Conservation (phyloP, 2,797 vertebrate species). For the Ceryle rudis region DNA sequence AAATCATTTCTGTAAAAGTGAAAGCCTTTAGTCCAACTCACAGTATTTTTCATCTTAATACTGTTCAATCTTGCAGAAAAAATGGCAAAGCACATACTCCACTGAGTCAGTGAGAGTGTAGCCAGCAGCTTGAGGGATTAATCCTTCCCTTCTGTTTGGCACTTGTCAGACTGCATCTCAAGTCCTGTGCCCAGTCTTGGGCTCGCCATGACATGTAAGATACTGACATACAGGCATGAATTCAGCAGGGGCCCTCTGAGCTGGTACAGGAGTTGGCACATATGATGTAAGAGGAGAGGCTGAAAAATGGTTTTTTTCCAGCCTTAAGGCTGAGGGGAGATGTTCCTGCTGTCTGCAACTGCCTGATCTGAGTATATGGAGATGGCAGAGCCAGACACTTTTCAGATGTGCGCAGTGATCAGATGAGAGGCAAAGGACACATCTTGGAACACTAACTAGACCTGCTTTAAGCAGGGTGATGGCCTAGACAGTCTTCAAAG, state of each 20-base stretch:
- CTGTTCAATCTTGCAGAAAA: background rate
- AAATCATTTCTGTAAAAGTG: background rate
- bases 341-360: background rate
- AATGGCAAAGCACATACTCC: background rate
- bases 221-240: background rate
- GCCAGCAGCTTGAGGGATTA: background rate
- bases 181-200: background rate
- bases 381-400: background rate
- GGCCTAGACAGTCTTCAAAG: background rate
- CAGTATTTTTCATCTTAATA: background rate
- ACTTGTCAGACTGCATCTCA: background rate
- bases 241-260: background rate
- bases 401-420: background rate
- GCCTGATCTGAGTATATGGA: background rate
- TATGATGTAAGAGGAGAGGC: background rate
- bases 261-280: background rate
- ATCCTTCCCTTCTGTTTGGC: background rate
- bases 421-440: background rate
- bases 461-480: background rate
- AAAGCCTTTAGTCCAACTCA: background rate
- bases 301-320: background rate
- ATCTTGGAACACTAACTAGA: background rate
- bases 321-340: background rate
- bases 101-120: rapidly evolving
- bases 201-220: background rate